Evolutionary conservation across 2,888 invertebrate genomes (phyloP).

Genomic region (Sacculina carcini): DNA sequence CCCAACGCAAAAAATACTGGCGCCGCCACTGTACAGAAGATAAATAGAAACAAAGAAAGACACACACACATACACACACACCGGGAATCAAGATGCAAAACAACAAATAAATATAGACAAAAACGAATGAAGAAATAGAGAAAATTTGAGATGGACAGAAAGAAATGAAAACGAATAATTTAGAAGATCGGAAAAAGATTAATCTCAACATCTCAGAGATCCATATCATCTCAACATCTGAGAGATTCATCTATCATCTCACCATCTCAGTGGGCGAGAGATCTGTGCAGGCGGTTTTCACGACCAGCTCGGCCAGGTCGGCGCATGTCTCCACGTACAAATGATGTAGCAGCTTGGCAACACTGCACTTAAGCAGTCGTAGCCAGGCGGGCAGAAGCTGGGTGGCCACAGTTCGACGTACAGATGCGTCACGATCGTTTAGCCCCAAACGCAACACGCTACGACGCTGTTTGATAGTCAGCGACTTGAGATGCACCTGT

Average conservation of each 20-base stretch:
- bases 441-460: slow-evolving; percentile 33
- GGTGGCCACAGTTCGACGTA: slow-evolving; percentile 16
- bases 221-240: too few relatives aligned
- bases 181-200: too few relatives aligned
- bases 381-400: slow-evolving; percentile 42
- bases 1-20: too few relatives aligned
- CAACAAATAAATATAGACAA: too few relatives aligned
- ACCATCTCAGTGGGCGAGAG: background rate
- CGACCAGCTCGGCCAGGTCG: slow-evolving; percentile 27
- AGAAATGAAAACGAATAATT: too few relatives aligned
- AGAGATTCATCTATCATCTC: background rate
- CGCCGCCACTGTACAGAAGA: too few relatives aligned
- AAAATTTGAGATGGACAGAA: too few relatives aligned
- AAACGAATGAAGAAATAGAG: too few relatives aligned
- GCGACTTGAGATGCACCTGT: slow-evolving; percentile 28
- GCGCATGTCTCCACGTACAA: slow-evolving; percentile 41
- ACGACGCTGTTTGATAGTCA: slow-evolving; percentile 36
- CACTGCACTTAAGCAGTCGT: slow-evolving; percentile 37
- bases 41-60: too few relatives aligned
- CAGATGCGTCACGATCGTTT: slow-evolving; percentile 29
- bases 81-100: too few relatives aligned
- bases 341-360: slow-evolving; percentile 40
- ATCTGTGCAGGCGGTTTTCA: slow-evolving; percentile 25
- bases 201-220: too few relatives aligned
- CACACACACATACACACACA: too few relatives aligned